These are phyloP conservation scores for Solea senegalensis DNA, from an alignment of 2,113 vertebrate species.

Conservation along the genomic window DNA sequence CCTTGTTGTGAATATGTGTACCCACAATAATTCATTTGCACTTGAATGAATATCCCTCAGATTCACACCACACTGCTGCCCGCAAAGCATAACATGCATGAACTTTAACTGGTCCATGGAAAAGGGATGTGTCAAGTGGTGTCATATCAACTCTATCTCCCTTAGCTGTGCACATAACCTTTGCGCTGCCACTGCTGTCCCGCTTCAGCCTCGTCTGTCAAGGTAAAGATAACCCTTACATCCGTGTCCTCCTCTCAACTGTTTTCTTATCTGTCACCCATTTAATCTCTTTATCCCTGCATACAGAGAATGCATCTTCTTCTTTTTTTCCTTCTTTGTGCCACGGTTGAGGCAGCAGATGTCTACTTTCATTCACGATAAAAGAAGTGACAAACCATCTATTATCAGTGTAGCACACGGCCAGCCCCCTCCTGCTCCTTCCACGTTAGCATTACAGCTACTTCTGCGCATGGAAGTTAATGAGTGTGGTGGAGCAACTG, in stretches of 20 bases:
- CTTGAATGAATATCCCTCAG: too few relatives aligned
- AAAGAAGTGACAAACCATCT: conserved; percentile 63
- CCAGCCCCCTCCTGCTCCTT: conserved; percentile 35
- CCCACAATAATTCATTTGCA: too few relatives aligned
- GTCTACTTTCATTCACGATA: conserved; percentile 64
- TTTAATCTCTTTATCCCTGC: conserved; percentile 13
- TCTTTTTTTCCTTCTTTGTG: conserved; percentile 12
- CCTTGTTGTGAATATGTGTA: too few relatives aligned
- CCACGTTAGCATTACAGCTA: conserved; percentile 32
- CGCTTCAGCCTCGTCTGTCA: conserved; percentile 24
- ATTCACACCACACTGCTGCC: too few relatives aligned
- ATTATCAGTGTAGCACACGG: conserved; percentile 62
- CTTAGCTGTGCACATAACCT: conserved; percentile 16
- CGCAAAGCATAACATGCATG: too few relatives aligned
- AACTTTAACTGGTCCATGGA: too few relatives aligned
- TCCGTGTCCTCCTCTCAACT: conserved; percentile 29
- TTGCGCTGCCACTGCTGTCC: conserved; percentile 3
- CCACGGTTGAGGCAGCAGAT: conserved; percentile 46
- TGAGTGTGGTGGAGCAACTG: conserved; percentile 34
- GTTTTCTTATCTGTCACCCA: conserved; percentile 43
- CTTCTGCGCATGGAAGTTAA: conserved; percentile 47
- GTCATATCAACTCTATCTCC: conserved; percentile 27
- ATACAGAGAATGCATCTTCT: conserved; percentile 16
- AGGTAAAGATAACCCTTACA: conserved; percentile 44
- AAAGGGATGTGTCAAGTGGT: neutral